Base-by-base conservation (phyloP, 2,113 vertebrate genomes). In the Neofelis nebulosa region DNA sequence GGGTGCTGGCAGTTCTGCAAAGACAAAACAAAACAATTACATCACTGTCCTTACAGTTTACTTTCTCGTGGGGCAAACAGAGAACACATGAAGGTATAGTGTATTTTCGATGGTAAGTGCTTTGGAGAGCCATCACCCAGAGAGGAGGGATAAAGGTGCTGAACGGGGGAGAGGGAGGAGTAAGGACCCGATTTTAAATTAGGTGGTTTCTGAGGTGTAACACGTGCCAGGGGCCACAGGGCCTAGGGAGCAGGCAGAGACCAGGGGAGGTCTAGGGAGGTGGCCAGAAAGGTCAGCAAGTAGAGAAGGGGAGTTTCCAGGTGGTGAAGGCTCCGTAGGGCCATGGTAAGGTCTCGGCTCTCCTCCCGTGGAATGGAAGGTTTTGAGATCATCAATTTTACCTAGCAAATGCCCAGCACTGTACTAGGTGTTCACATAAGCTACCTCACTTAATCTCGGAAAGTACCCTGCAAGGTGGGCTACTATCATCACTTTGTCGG, bases 361-460 rank as follows among this genome's bases (percentile, higher is more conserved):
- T 68, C 13, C 63, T 68, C 50, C 45, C 11, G 2, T 4, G 6
- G 23, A 25, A 31, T 73, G 23, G 92, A 93, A 83, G 52, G 9
- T 55, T 93, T 94, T 55, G 5, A 91, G 48, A 88, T 94, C 85
- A 94, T 11, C 29, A 41, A 0, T 15, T 31, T 74, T 83, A 95
- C 10, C 78, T 36, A 68, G 14, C n/a, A 6, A 18, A 3, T 8
- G 2, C n/a, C n/a, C n/a, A 71, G 63, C 41, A 31, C 55, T 7
- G 33, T 15, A 19, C 50, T 33, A 80, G 50, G 12, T 31, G 3
- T 76, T 88, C 57, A 68, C 45, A 33, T 31, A 74, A 91, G n/a
- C 21, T 1, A 31, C 78, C 25, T 86, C 55, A 82, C 69, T 83
- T 45, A 36, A 18, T 38, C 25, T 93, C 33, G 19, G 38, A 65